These are phyloP conservation scores for Torymus aiolomorphi DNA, from an alignment of 2,888 invertebrate genomes.

Conservation along the genomic window DNA sequence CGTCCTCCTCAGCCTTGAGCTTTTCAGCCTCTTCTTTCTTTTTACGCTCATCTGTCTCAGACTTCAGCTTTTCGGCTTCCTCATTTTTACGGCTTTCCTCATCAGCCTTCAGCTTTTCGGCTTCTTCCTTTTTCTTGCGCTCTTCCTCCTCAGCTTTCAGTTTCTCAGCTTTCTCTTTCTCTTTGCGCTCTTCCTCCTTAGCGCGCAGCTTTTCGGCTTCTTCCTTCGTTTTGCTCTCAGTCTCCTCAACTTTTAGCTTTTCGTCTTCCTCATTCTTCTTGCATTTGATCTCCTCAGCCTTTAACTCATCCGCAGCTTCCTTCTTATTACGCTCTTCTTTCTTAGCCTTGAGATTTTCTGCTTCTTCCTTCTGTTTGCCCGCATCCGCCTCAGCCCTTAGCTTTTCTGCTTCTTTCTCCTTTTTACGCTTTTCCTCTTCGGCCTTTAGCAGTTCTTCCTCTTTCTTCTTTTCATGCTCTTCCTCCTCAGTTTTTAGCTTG, in stretches of 20 bases:
- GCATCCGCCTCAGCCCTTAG: conserved; percentile 48
- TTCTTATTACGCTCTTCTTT: conserved; percentile 61
- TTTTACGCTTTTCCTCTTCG: conserved; percentile 2
- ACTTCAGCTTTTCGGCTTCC: conserved; percentile 47
- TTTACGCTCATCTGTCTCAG: conserved; percentile 50
- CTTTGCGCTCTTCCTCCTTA: conserved; percentile 50
- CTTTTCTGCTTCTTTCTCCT: not conserved
- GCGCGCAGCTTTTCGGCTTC: conserved; percentile 53
- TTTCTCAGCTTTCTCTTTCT: conserved; percentile 58
- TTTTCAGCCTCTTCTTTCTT: conserved; percentile 60
- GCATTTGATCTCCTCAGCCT: conserved; percentile 50
- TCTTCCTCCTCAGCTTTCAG: conserved; percentile 55
- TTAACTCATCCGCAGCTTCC: conserved; percentile 67
- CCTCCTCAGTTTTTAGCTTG: not conserved
- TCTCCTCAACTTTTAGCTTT: conserved; percentile 58
- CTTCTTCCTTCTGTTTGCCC: conserved; percentile 57
- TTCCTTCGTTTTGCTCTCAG: conserved; percentile 51
- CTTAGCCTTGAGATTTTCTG: conserved; percentile 51
- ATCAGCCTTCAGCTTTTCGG: conserved; percentile 50
- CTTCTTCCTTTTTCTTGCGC: conserved; percentile 57
- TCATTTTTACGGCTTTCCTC: conserved; percentile 57
- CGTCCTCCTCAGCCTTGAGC: conserved; percentile 48
- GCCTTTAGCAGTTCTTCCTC: conserved; percentile 4
- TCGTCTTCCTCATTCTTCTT: conserved; percentile 53
- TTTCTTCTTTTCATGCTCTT: not conserved